Base-by-base conservation (phyloP, 2,888 invertebrate genomes). In the Gastrophysa polygoni region DNA sequence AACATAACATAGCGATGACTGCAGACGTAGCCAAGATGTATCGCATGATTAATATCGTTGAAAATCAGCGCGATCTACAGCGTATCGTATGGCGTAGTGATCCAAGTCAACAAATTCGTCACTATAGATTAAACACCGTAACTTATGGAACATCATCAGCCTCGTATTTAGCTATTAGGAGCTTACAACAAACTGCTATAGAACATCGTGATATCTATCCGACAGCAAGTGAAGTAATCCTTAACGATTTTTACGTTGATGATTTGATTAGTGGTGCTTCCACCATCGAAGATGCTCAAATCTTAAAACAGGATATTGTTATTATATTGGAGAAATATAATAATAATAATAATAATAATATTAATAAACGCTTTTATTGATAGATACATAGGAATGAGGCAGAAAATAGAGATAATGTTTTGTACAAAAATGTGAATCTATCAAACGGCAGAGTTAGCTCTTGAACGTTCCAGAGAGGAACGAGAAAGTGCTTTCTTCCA, bases 171-270 rank as follows among this genome's bases (percentile, higher is more conserved):
- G 61, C 57, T 20, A 47, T 61, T 17, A 44, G 55, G 18, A 44
- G 28, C 17, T 28, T 63, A 21, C 47, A 52, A 1, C 52, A 62
- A 43, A 17, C 29, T 16, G 52, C 61, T 11, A 14, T 14, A 11
- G 56, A 63, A 17, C 21, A 28, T 20, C 17, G 14, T 24, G 14
- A 18, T 10, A n/a, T 16, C 20, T 57, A 20, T 18, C 59, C 59
- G 1, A 17, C 6, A 21, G 38, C 28, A 29, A 28, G 51, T 18
- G 28, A 43, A 16, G 8, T 49, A 24, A 63, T 63, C 24, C 8
- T 44, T n/a, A 20, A 34, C 7, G 63, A 63, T 16, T 63, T 63
- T 38, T 61, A 63, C 29, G 59, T 63, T 28, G 63, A 63, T 28
- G 63, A 63, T 38, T 18, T 59, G 6, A 20, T 57, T 17, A 58